Base-by-base conservation (phyloP, 2,113 vertebrate species). In the Arenaria interpres region DNA sequence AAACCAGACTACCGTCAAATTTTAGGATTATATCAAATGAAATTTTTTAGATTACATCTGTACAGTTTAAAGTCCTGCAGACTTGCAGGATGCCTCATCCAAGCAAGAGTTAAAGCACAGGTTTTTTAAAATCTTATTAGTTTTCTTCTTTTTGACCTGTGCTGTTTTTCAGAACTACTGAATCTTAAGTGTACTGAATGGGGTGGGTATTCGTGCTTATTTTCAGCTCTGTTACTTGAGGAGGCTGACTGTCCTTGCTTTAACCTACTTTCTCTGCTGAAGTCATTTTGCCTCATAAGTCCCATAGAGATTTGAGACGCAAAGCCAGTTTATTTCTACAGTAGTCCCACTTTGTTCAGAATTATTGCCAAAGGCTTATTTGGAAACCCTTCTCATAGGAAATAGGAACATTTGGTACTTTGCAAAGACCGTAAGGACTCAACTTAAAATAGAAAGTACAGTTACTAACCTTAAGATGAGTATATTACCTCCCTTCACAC, bases 301-400 rank as follows among this genome's bases (percentile, higher is more conserved):
- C 94, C 87, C 89, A 85, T 35, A 80, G 89, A 97, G 92, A 93
- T 93, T 85, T 96, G 77, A 95, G 76, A 97, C 6, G 64, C 85
- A 88, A 97, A 97, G 74, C 93, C 91, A 94, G 95, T 98, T 98
- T 97, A 97, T 97, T 97, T 97, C 91, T 91, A 41, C 74, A 85
- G 64, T 80, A 85, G 91, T 95, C 68, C 81, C 73, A 69, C 37
- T 96, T 96, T 88, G 64, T 80, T 80, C 75, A 93, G 83, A 96
- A 93, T 88, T 82, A 69, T 88, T 97, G 91, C 92, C 93, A 96
- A 95, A 95, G 91, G 94, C 96, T 97, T 95, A 94, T 82, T 80
- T 96, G 84, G 93, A 98, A 97, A 94, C 80, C 22, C 73, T 91
- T 83, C 82, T 75, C 79, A 92, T 13, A 75, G 84, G 85, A 88